Percentiles rank a stretch among this genome's conserved stretches.
Conservation (phyloP, 2,797 vertebrate species). For the Cercopithecus mitis region DNA sequence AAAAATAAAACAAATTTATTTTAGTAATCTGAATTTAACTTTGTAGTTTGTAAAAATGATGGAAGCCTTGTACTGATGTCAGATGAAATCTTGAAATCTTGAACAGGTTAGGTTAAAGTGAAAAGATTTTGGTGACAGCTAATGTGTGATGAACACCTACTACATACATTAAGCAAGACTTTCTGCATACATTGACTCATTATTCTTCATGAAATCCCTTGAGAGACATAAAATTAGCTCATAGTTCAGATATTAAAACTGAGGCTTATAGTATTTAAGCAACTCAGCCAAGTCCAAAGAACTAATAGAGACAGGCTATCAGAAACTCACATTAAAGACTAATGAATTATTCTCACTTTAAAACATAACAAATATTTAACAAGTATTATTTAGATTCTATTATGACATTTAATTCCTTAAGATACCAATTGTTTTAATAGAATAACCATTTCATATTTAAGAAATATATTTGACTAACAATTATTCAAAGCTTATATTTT, state of each 20-base stretch:
- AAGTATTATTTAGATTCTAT: too few species aligned
- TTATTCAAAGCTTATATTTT: background rate
- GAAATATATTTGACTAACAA: background rate
- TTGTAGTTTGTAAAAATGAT: background rate
- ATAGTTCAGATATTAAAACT: background rate
- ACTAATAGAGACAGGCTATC: background rate
- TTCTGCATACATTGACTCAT: background rate
- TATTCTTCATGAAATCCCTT: background rate
- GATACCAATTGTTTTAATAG: background rate
- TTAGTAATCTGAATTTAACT: background rate
- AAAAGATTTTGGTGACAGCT: background rate
- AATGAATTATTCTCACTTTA: background rate
- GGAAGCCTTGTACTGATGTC: background rate
- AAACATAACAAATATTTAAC: background rate
- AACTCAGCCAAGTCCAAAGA: background rate
- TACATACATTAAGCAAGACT: background rate
- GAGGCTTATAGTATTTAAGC: background rate
- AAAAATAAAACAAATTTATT: background rate
- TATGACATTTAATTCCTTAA: background rate
- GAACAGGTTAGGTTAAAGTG: background rate
- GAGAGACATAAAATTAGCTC: background rate
- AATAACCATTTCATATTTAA: background rate
- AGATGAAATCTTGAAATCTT: background rate
- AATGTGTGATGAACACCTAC: background rate
- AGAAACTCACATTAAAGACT: background rate